A percentile compares a stretch with the other conserved stretches of the same genome.
Evolutionary conservation across 2,113 vertebrate genomes (phyloP).

Genomic region (Arenaria interpres): DNA sequence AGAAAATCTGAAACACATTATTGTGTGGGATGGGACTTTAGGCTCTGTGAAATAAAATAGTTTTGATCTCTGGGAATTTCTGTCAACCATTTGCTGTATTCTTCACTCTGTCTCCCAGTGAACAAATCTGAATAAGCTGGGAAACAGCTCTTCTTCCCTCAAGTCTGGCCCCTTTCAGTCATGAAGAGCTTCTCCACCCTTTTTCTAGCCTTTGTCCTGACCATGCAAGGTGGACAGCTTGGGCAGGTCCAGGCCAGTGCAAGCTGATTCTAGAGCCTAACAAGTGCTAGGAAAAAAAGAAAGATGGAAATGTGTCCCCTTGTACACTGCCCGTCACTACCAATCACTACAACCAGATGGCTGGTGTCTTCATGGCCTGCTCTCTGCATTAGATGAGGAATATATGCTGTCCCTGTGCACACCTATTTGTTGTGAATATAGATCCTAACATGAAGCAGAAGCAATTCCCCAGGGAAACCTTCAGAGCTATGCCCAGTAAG

Average conservation of each 20-base stretch:
- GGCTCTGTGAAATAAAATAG: neutral
- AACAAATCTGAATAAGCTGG: neutral
- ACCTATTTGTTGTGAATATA: neutral
- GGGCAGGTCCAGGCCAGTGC: neutral
- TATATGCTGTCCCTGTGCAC: neutral
- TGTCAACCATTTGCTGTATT: neutral
- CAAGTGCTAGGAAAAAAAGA: accelerated
- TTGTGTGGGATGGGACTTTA: neutral
- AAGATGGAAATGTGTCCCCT: neutral
- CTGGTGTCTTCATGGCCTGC: neutral
- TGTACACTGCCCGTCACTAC: neutral
- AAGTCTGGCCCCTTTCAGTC: neutral
- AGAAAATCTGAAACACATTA: neutral
- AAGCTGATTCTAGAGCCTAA: neutral
- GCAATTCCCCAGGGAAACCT: neutral
- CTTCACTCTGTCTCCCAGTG: neutral
- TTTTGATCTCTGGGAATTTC: neutral
- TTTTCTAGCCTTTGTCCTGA: neutral
- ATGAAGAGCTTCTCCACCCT: neutral
- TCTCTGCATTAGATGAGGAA: neutral
- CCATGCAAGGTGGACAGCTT: neutral
- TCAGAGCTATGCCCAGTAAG: neutral
- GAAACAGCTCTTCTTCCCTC: neutral
- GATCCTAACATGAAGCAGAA: neutral
- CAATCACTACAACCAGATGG: neutral